These are phyloP conservation scores for Lates calcarifer DNA, from an alignment of 2,113 vertebrate species.

Conservation along the genomic window DNA sequence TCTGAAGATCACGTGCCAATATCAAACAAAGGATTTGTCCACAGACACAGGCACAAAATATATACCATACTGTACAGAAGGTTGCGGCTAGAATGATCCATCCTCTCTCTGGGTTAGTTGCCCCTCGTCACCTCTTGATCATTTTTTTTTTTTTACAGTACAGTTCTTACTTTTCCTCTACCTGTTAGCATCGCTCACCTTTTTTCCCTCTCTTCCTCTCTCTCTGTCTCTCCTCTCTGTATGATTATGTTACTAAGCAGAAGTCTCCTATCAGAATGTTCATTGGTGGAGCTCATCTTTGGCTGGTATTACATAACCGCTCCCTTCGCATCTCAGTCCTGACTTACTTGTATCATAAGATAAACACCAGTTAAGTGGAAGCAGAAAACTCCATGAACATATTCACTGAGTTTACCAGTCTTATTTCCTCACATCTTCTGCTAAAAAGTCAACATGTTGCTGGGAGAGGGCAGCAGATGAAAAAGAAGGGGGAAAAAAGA, in stretches of 20 bases:
- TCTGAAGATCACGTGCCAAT: constrained; percentile 59
- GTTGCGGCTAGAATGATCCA: background rate
- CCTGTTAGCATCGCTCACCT: constrained; percentile 35
- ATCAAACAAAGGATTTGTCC: constrained; percentile 60
- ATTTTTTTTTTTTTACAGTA: background rate
- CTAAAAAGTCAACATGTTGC: constrained; percentile 40
- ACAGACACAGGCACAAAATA: constrained; percentile 16
- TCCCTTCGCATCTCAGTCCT: constrained; percentile 46
- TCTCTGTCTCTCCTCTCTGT: constrained; percentile 32
- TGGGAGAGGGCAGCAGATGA: constrained; percentile 27
- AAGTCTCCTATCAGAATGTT: constrained; percentile 70
- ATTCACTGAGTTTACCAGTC: constrained; percentile 45
- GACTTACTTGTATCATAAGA: constrained; percentile 46
- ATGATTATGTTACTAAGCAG: constrained; percentile 81
- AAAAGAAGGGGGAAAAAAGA: background rate
- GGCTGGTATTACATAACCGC: constrained; percentile 75
- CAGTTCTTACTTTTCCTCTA: background rate
- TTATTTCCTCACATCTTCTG: constrained; percentile 43
- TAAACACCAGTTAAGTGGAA: constrained; percentile 53
- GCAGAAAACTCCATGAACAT: constrained; percentile 37
- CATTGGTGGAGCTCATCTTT: constrained; percentile 78
- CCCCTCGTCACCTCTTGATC: background rate
- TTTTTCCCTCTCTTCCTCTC: constrained; percentile 18
- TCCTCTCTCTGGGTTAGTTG: background rate
- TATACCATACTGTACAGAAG: background rate